These are phyloP conservation scores for Gymnogyps californianus DNA, from an alignment of 2,113 vertebrate species.

Conservation along the genomic window DNA sequence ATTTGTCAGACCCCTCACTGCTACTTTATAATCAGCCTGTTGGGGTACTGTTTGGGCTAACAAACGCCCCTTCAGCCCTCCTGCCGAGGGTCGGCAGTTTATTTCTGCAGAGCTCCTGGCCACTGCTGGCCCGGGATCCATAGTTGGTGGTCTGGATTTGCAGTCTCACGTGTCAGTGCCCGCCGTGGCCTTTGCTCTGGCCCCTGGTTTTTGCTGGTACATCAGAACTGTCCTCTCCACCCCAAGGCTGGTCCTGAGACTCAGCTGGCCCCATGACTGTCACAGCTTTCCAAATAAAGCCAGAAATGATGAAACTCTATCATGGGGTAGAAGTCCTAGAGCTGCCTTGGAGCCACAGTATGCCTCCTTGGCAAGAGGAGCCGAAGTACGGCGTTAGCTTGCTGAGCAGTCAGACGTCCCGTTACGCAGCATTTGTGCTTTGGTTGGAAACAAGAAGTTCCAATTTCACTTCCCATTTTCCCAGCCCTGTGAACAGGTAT, in stretches of 20 bases:
- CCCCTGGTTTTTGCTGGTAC: not conserved
- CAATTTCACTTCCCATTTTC: not conserved
- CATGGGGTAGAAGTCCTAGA: not conserved
- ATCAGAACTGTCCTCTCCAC: not conserved
- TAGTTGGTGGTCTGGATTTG: accelerated
- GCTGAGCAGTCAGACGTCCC: accelerated
- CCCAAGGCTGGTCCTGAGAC: not conserved
- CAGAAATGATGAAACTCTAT: no score
- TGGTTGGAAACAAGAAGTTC: not conserved
- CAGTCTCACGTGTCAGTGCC: not conserved
- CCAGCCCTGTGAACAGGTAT: not conserved
- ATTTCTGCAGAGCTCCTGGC: not conserved
- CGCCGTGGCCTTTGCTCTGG: not conserved
- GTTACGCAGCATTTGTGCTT: accelerated
- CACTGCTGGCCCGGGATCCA: accelerated
- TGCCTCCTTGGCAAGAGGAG: not conserved
- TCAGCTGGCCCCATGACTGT: not conserved
- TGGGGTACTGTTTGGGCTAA: not conserved
- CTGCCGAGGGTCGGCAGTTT: accelerated
- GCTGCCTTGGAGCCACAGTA: not conserved
- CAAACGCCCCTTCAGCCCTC: accelerated
- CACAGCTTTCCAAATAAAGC: not conserved
- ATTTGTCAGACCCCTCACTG: not conserved
- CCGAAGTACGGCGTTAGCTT: accelerated
- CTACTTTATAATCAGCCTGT: not conserved